Conservation (phyloP, 2,797 vertebrate species). For the Sus cebifrons region DNA sequence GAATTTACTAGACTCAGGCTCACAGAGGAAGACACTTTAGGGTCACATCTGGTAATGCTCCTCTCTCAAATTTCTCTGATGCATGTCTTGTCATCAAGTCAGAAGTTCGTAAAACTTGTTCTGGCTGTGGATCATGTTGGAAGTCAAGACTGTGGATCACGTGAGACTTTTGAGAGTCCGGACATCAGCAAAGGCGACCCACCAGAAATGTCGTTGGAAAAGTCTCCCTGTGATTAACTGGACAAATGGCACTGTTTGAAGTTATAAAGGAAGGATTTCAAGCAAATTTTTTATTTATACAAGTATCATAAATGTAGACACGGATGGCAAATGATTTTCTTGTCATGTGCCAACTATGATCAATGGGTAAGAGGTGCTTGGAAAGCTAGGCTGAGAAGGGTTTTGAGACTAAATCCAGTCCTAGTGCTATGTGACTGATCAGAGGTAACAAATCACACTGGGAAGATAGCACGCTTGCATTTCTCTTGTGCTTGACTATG, state of each 20-base stretch:
- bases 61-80: neutral
- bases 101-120: constrained; percentile 57
- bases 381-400: neutral
- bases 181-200: constrained; percentile 56
- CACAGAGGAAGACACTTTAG: neutral
- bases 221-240: neutral
- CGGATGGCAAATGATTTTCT: constrained; percentile 28
- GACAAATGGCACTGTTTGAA: constrained; percentile 18
- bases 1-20: neutral
- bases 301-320: neutral
- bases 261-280: constrained; percentile 51
- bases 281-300: constrained; percentile 39
- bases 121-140: neutral
- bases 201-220: constrained; percentile 44
- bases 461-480: neutral
- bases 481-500: neutral
- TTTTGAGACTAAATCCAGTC: neutral
- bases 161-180: neutral
- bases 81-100: neutral
- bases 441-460: neutral
- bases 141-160: constrained; percentile 34
- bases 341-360: neutral
- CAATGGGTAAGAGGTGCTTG: neutral
- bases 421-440: neutral
- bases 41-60: neutral